A percentile compares a stretch with the other conserved stretches of the same genome.
phyloP scores from a whole-genome alignment of 23 tunicate species.

The Trididemnum miniatum region DNA sequence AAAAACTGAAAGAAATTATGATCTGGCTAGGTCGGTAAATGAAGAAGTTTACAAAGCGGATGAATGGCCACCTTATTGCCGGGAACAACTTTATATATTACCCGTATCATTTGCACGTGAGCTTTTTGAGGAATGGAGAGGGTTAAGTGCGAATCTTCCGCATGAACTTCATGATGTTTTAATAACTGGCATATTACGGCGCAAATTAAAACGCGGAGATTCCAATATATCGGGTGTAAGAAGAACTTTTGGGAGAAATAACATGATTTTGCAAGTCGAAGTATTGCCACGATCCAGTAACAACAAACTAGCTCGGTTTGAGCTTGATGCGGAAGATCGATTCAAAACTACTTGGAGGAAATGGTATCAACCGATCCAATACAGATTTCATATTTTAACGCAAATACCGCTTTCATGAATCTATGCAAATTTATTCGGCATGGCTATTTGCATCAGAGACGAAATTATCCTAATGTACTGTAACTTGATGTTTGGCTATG shows the following conservation, averaged over 20 bases:
- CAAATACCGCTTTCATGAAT: neutral
- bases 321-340: constrained; percentile 29
- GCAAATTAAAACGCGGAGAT: constrained; percentile 57
- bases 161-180: constrained; percentile 47
- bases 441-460: too few relatives aligned
- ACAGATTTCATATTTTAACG: constrained; percentile 40
- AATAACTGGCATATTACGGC: constrained; percentile 78
- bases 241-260: neutral
- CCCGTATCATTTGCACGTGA: constrained; percentile 55
- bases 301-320: constrained; percentile 3
- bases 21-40: constrained; percentile 1
- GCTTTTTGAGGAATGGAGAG: constrained; percentile 26
- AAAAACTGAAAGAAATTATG: constrained; percentile 6
- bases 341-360: constrained; percentile 19
- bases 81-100: constrained; percentile 32
- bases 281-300: constrained; percentile 3
- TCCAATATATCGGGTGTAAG: constrained; percentile 17
- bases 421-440: too few relatives aligned
- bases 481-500: too few relatives aligned
- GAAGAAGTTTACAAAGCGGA: constrained; percentile 10
- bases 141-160: constrained; percentile 6
- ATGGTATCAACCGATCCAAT: constrained; percentile 32
- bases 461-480: too few relatives aligned
- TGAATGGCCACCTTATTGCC: constrained; percentile 70
- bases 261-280: neutral